Percentiles rank a stretch among this genome's conserved stretches.
phyloP scores from a whole-genome alignment of 2,888 invertebrate species.

The Catocala nupta region DNA sequence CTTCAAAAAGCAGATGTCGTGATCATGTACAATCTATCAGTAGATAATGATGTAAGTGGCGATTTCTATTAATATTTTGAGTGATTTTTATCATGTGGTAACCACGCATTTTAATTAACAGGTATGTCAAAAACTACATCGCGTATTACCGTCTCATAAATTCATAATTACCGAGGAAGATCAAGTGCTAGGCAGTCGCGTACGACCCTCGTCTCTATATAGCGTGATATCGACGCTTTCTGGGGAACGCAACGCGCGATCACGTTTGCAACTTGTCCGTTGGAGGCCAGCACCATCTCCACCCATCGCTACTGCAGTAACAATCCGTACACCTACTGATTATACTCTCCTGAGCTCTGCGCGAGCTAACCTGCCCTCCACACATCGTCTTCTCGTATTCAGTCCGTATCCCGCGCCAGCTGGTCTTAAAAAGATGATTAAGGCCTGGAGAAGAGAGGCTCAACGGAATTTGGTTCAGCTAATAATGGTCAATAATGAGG shows the following conservation, averaged over 20 bases:
- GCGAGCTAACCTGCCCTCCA: conserved; percentile 18
- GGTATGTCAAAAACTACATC: conserved; percentile 30
- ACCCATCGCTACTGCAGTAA: conserved; percentile 35
- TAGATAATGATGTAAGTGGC: conserved; percentile 30
- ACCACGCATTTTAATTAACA: too few relatives aligned
- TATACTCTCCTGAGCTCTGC: conserved; percentile 21
- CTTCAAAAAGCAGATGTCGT: conserved; percentile 39
- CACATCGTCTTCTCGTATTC: conserved; percentile 35
- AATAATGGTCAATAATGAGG: conserved; percentile 58
- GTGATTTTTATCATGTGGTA: too few relatives aligned
- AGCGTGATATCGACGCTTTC: conserved; percentile 25
- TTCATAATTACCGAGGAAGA: conserved; percentile 45
- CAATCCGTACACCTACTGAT: conserved; percentile 27
- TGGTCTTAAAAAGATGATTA: conserved; percentile 47
- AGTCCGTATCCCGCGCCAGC: conserved; percentile 32
- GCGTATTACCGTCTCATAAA: conserved; percentile 24
- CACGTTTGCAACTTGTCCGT: conserved; percentile 34
- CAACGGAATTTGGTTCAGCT: conserved; percentile 57
- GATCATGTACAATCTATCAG: conserved; percentile 45
- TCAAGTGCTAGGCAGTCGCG: conserved; percentile 12
- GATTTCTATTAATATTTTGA: too few relatives aligned
- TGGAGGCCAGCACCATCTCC: conserved; percentile 30
- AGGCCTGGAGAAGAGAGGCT: conserved; percentile 55
- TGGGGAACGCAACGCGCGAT: conserved; percentile 13
- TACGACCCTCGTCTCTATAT: conserved; percentile 29